Evolutionary conservation across 2,797 vertebrate species (phyloP).

Genomic region (Buphagus erythrorhynchus): DNA sequence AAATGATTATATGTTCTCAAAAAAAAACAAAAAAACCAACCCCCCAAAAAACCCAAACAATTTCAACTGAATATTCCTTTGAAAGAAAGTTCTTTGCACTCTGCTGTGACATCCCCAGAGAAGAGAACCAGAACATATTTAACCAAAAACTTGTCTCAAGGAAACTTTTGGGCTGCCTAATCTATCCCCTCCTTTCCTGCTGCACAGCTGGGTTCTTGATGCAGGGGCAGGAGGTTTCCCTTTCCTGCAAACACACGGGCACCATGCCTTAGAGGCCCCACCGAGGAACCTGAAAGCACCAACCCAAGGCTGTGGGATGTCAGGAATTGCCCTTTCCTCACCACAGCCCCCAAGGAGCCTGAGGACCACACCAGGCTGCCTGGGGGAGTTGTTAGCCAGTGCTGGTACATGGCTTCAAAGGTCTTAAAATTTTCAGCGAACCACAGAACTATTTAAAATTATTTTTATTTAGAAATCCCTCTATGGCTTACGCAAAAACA

Average conservation of each 20-base stretch:
- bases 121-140: neutral
- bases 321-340: neutral
- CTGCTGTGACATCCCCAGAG: neutral
- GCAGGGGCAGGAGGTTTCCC: neutral
- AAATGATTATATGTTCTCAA: neutral
- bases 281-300: neutral
- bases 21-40: neutral
- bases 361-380: neutral
- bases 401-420: neutral
- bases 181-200: neutral
- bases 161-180: neutral
- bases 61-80: neutral
- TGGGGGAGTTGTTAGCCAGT: neutral
- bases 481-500: neutral
- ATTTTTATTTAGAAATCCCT: neutral
- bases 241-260: neutral
- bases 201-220: neutral
- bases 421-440: neutral
- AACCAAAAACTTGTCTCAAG: neutral
- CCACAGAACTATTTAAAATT: neutral
- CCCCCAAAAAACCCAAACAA: neutral
- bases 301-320: neutral
- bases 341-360: fast-evolving
- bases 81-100: neutral
- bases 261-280: fast-evolving